Conservation (phyloP, 2,113 vertebrate species). For the Heptranchias perlo region DNA sequence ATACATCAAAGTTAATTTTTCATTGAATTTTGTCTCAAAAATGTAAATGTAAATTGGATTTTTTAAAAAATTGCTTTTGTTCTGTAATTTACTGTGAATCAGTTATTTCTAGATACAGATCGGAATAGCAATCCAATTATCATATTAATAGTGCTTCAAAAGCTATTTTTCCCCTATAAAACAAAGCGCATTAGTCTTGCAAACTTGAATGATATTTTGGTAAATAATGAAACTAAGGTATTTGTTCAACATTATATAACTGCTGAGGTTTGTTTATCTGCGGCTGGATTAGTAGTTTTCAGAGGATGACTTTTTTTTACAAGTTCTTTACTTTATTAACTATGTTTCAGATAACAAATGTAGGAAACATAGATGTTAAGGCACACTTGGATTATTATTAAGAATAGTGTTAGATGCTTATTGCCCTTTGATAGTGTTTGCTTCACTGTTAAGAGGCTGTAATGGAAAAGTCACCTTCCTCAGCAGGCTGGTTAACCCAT, state of each 20-base stretch:
- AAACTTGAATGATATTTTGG: neutral
- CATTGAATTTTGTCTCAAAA: neutral
- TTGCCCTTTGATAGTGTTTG: neutral
- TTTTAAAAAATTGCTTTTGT: constrained; percentile 28
- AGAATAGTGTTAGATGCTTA: neutral
- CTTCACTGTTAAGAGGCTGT: neutral
- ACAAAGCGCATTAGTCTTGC: constrained; percentile 1
- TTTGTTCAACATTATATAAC: constrained; percentile 3
- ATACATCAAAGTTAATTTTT: constrained; percentile 30
- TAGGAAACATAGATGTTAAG: neutral
- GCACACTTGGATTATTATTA: neutral
- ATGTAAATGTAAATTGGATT: constrained; percentile 29
- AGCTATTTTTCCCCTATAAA: neutral
- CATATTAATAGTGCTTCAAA: constrained; percentile 31
- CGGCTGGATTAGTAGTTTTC: neutral
- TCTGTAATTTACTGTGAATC: constrained; percentile 31
- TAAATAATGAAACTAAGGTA: neutral
- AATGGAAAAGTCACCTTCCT: neutral
- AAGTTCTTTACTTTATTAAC: neutral
- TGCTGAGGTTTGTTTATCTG: constrained; percentile 9
- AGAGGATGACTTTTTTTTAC: neutral
- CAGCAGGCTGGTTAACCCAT: neutral
- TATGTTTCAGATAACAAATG: neutral
- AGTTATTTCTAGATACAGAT: constrained; percentile 26
- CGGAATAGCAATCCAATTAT: constrained; percentile 27